Evolutionary conservation across 1,140 invertebrate genomes (phyloP).

Genomic region (Saccostrea echinata): DNA sequence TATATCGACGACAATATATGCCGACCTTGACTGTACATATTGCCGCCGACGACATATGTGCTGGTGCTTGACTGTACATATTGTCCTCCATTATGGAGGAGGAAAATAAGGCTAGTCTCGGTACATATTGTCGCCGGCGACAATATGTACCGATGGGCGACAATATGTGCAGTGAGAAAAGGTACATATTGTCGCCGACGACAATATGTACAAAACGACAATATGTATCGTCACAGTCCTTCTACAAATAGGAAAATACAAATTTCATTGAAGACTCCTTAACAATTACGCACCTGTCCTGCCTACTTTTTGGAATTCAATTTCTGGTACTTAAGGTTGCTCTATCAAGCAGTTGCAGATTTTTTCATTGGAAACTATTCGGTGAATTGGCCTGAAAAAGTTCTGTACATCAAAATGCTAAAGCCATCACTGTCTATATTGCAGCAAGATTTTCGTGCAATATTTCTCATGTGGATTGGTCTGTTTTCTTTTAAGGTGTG

Average conservation of each 20-base stretch:
- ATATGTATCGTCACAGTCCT: too few relatives aligned
- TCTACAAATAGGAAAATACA: not conserved
- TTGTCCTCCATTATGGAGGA: too few relatives aligned
- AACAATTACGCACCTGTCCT: not conserved
- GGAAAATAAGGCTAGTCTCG: too few relatives aligned
- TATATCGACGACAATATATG: too few relatives aligned
- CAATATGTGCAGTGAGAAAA: too few relatives aligned
- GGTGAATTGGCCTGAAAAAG: constrained; percentile 21
- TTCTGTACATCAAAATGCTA: constrained; percentile 11
- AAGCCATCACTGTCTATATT: not conserved
- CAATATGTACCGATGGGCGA: too few relatives aligned
- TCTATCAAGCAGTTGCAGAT: constrained; percentile 15
- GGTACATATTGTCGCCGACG: too few relatives aligned
- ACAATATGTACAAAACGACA: too few relatives aligned
- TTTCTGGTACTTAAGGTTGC: not conserved
- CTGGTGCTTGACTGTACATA: too few relatives aligned
- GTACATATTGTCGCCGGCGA: too few relatives aligned
- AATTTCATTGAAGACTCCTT: not conserved
- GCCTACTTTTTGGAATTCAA: not conserved
- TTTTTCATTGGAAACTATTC: not conserved
- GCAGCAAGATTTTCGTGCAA: not conserved
- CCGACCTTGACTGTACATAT: too few relatives aligned
- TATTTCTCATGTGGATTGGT: not conserved
- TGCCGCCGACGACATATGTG: too few relatives aligned
- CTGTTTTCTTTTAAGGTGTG: not conserved